Percentiles rank a stretch among this genome's conserved stretches.
phyloP scores from a whole-genome alignment of 2,113 vertebrate genomes.

The Ia io region DNA sequence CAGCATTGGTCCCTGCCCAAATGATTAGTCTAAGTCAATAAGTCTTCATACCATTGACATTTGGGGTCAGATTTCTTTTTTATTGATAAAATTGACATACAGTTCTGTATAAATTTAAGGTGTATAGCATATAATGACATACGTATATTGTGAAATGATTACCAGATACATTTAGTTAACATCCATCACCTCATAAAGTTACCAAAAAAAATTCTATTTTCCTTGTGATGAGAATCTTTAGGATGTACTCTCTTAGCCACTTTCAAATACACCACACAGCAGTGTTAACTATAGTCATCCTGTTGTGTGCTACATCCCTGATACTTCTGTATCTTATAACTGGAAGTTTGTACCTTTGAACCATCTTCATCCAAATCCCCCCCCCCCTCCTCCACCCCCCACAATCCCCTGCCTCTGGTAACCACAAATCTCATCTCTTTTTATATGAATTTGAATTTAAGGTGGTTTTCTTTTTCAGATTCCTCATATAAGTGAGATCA shows the following conservation, averaged over 20 bases:
- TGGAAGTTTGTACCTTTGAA: background rate
- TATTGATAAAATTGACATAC: background rate
- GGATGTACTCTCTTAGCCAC: background rate
- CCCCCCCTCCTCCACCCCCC: background rate
- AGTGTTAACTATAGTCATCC: background rate
- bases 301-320: background rate
- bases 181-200: background rate
- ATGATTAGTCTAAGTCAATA: background rate
- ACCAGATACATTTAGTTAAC: background rate
- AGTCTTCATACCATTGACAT: background rate
- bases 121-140: background rate
- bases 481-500: background rate
- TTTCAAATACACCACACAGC: background rate
- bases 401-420: background rate
- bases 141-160: background rate
- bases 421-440: background rate
- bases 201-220: background rate
- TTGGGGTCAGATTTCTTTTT: background rate
- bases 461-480: background rate
- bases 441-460: background rate
- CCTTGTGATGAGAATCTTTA: background rate
- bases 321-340: background rate
- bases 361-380: background rate
- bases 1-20: background rate
- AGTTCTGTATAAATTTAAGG: background rate